Evolutionary conservation across 2,113 vertebrate species (phyloP).

Genomic region (Eupsittula cactorum): DNA sequence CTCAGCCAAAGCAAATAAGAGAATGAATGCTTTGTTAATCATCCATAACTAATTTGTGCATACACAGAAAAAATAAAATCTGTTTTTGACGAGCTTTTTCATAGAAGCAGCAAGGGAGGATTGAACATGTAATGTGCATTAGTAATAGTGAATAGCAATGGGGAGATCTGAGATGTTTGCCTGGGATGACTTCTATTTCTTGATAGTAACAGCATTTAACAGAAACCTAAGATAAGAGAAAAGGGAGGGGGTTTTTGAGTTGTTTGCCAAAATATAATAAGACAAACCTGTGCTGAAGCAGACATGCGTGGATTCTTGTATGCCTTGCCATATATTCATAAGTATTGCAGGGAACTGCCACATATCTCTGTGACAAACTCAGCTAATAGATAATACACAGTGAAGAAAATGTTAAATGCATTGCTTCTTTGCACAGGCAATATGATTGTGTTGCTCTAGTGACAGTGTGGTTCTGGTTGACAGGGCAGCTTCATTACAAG

Average conservation of each 20-base stretch:
- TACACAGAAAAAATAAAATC: constrained; percentile 71
- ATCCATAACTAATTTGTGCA: constrained; percentile 79
- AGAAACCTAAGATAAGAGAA: background rate
- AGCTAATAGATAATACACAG: constrained; percentile 38
- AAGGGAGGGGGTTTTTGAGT: background rate
- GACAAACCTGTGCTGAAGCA: background rate
- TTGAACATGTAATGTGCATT: constrained; percentile 42
- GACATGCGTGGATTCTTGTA: background rate
- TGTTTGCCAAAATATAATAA: background rate
- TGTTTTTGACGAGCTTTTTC: constrained; percentile 74
- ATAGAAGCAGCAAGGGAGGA: constrained; percentile 59
- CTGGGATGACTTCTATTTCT: background rate
- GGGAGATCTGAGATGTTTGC: constrained; percentile 19
- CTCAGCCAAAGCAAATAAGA: constrained; percentile 81
- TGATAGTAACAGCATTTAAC: constrained; percentile 10
- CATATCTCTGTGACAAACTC: constrained; percentile 40
- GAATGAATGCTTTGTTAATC: constrained; percentile 81
- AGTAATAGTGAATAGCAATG: background rate
- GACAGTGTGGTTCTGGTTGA: constrained; percentile 50
- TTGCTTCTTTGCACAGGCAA: constrained; percentile 41
- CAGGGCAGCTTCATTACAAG: constrained; percentile 54
- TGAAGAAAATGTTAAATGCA: constrained; percentile 42
- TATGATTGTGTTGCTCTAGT: constrained; percentile 41
- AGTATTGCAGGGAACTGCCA: background rate
- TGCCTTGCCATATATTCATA: background rate